Evolutionary conservation across 2,888 invertebrate genomes (phyloP).

Genomic region (Metallyticus violacea): DNA sequence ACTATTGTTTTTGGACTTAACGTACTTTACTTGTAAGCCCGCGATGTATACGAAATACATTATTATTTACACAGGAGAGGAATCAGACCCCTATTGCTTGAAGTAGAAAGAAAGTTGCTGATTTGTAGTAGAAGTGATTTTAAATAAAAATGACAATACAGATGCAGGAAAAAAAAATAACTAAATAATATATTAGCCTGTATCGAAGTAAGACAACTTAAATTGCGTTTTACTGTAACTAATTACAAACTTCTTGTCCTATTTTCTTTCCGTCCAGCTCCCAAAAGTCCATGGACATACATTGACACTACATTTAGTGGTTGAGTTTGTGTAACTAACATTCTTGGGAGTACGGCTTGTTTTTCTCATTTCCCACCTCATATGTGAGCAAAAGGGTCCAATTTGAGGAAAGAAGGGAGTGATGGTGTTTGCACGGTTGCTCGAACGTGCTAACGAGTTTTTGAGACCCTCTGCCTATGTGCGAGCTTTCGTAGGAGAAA

Average conservation of each 20-base stretch:
- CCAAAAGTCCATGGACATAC: background rate
- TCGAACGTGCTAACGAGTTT: slow-evolving; percentile 6
- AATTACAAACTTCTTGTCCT: background rate
- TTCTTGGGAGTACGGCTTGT: background rate
- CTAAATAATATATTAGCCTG: no score
- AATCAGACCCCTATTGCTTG: no score
- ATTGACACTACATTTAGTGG: background rate
- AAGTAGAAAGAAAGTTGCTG: no score
- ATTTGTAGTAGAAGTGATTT: no score
- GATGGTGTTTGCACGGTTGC: background rate
- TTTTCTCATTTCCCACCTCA: background rate
- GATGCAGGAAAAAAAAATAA: no score
- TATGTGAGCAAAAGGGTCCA: background rate
- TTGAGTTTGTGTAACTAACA: background rate
- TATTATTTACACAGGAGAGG: no score
- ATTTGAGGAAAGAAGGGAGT: background rate
- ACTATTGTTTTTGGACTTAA: no score
- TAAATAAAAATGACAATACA: no score
- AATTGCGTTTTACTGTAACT: background rate
- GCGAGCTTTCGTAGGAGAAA: no score
- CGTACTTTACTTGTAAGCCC: no score
- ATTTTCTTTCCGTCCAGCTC: background rate
- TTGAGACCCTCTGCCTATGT: background rate
- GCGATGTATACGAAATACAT: no score
- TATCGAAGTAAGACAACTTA: no score